Base-by-base conservation (phyloP, 2,888 invertebrate genomes). In the Limnephilus lunatus region DNA sequence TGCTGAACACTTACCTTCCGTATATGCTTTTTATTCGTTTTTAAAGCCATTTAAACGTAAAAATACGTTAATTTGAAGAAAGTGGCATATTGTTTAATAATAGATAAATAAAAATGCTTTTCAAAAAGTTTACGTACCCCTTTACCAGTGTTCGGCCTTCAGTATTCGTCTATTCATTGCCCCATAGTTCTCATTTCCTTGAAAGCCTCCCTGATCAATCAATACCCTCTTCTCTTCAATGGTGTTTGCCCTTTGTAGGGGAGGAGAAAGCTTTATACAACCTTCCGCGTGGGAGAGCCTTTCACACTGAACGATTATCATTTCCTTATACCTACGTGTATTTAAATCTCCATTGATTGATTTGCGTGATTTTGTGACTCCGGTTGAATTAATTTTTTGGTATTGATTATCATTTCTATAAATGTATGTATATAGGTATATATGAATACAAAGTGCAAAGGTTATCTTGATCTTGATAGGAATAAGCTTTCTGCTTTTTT, bases 161-260 rank as follows among this genome's bases (percentile, higher is more conserved):
- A 35, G 12, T 14, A 86, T 44, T 86, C 48, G 86, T 86, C 86
- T 44, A 88, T 88, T 88, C 88, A 88, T 88, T 31, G 53, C 68
- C 32, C 15, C 80, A 80, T 88, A 68, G 88, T 88, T 88, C 88
- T 88, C 88, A 88, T 88, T 88, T 88, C 68, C 88, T 88, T 68
- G 53, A 88, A 68, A 88, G 88, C 68, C 88, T 88, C 68, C 53
- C 53, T 30, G 31, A 88, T 88, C 88, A 88, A 88, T 88, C 88
- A 68, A 88, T 88, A 88, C 88, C 80, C 35, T 68, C 30, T 88
- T 32, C 30, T 32, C 68, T 31, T 53, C 31, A 31, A 68, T 48
- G 88, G 68, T 68, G 88, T 88, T 88, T 88, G 53, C 88, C 68
- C 25, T 88, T 53, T 88, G 88, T 88, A 35, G 25, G n/a, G 53